These are phyloP conservation scores for Bombus superbus DNA, from an alignment of 1,140 invertebrate species.

Conservation along the genomic window DNA sequence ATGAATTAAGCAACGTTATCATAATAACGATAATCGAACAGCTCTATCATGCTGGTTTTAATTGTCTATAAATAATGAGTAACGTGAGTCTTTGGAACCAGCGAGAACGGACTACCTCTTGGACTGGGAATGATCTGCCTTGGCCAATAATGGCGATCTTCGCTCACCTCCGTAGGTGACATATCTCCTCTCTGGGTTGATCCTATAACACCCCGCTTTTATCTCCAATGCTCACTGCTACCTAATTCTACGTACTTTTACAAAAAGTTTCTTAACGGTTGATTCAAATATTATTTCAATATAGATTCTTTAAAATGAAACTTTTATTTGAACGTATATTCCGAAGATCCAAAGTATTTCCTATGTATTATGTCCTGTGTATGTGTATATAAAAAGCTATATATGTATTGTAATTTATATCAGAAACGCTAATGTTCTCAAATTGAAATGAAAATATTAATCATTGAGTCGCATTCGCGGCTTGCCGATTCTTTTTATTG, in stretches of 20 bases:
- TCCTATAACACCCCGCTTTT: constrained; percentile 69
- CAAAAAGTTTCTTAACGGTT: no score
- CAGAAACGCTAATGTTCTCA: background rate
- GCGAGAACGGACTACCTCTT: constrained; percentile 67
- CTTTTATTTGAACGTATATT: background rate
- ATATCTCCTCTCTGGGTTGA: constrained; percentile 71
- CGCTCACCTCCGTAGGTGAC: constrained; percentile 63
- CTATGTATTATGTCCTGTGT: no score
- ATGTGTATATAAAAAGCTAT: no score
- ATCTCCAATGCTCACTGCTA: constrained; percentile 30
- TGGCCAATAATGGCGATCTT: constrained; percentile 65
- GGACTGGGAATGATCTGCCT: constrained; percentile 53
- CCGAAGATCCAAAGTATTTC: background rate
- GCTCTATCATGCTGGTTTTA: constrained; percentile 42
- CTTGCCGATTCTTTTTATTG: background rate
- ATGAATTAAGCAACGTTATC: background rate
- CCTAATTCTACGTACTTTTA: no score
- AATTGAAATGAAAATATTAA: background rate
- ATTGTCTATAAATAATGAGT: background rate
- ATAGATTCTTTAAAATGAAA: background rate
- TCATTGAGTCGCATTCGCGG: background rate
- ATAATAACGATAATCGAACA: constrained; percentile 1
- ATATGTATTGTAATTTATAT: background rate
- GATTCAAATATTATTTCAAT: background rate
- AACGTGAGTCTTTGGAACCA: constrained; percentile 23